phyloP scores from a whole-genome alignment of 2,797 vertebrate species.

The Enteromius mattozi region DNA sequence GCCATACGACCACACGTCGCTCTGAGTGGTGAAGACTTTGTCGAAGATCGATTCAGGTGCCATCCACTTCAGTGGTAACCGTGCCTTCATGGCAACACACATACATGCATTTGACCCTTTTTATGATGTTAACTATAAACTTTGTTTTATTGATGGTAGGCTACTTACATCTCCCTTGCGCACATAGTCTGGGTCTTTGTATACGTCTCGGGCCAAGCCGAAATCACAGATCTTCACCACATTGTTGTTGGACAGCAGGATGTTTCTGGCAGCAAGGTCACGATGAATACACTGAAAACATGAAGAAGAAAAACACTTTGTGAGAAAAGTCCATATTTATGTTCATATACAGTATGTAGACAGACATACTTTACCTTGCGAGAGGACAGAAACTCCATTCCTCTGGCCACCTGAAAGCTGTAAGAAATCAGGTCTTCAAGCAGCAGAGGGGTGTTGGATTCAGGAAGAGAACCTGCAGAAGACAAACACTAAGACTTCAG shows the following conservation, averaged over 20 bases:
- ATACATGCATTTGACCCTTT: constrained; percentile 9
- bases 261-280: constrained; percentile 93
- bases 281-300: constrained; percentile 90
- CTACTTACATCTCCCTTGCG: constrained; percentile 94
- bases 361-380: constrained; percentile 72
- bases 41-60: constrained; percentile 97
- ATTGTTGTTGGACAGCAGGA: constrained; percentile 93
- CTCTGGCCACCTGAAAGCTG: constrained; percentile 95
- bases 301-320: not conserved
- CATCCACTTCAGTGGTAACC: constrained; percentile 98
- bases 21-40: constrained; percentile 96
- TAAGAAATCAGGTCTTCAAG: constrained; percentile 95
- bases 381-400: constrained; percentile 93
- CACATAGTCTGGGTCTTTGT: constrained; percentile 96
- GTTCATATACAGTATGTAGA: constrained; percentile 42
- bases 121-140: not conserved
- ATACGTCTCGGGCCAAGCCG: constrained; percentile 92
- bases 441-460: constrained; percentile 78
- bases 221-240: constrained; percentile 98
- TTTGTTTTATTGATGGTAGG: not conserved
- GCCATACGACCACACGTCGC: constrained; percentile 95
- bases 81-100: constrained; percentile 78
- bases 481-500: constrained; percentile 38
- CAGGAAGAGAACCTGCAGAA: constrained; percentile 73
- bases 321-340: constrained; percentile 33